Conservation (phyloP, 1,140 invertebrate genomes). For the Probaryconus sp. region DNA sequence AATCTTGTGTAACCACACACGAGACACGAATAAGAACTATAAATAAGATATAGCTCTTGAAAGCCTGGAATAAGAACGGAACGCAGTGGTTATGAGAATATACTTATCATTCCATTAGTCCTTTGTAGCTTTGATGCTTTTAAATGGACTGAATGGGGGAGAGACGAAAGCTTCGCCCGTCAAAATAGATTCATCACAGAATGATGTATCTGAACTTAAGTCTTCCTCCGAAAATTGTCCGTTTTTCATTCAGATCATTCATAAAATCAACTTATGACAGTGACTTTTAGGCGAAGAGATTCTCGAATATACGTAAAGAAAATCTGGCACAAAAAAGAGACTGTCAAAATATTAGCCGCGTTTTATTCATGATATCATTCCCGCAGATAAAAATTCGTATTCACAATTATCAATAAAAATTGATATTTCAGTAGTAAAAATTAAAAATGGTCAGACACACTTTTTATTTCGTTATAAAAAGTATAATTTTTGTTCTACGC, state of each 20-base stretch:
- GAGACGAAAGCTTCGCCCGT: constrained; percentile 13
- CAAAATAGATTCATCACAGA: constrained; percentile 24
- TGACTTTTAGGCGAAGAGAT: too few species aligned
- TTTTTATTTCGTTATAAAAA: too few species aligned
- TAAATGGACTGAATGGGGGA: not conserved
- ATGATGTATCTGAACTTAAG: constrained; percentile 39
- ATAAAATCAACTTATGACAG: constrained; percentile 22
- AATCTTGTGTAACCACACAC: constrained; percentile 15
- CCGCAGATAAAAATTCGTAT: too few species aligned
- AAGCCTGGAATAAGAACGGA: constrained; percentile 26
- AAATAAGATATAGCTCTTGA: constrained; percentile 31
- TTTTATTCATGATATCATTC: too few species aligned
- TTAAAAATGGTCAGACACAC: too few species aligned
- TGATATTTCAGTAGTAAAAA: too few species aligned
- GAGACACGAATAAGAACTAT: constrained; percentile 11
- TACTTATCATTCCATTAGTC: constrained; percentile 48
- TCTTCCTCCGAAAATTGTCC: constrained; percentile 6
- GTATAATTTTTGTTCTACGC: too few species aligned
- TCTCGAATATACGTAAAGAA: too few species aligned
- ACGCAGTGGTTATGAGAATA: constrained; percentile 26
- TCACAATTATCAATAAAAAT: too few species aligned
- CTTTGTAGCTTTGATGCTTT: constrained; percentile 4
- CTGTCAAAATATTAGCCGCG: too few species aligned
- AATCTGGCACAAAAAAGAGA: too few species aligned
- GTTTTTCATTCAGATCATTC: constrained; percentile 7